phyloP scores from a whole-genome alignment of 2,888 invertebrate genomes.

The Drosophila lacicola region DNA sequence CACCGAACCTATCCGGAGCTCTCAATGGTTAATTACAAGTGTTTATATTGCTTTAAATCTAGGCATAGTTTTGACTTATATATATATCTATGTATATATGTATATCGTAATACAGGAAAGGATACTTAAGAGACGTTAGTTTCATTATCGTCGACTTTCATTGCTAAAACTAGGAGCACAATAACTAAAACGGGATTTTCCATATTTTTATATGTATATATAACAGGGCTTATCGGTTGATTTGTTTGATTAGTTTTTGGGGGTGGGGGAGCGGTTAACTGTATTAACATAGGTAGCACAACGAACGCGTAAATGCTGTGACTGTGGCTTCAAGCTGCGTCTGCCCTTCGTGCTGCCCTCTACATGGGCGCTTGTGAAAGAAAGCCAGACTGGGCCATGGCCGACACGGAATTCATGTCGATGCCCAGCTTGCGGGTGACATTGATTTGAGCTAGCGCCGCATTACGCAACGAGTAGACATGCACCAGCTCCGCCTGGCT shows the following conservation, averaged over 20 bases:
- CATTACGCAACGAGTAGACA: slow-evolving; percentile 94
- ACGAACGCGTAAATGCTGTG: slow-evolving; percentile 37
- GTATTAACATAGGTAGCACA: slow-evolving; percentile 29
- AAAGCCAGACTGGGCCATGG: slow-evolving; percentile 73
- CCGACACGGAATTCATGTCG: slow-evolving; percentile 85
- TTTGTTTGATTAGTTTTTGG: slow-evolving; percentile 8
- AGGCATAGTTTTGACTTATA: slow-evolving; percentile 28
- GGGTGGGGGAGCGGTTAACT: background rate
- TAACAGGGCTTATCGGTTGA: slow-evolving; percentile 50
- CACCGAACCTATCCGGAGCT: background rate
- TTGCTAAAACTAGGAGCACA: slow-evolving; percentile 58
- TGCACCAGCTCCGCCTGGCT: slow-evolving; percentile 96
- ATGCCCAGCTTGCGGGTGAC: slow-evolving; percentile 91
- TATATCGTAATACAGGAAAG: slow-evolving; percentile 26
- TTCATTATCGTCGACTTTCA: slow-evolving; percentile 29
- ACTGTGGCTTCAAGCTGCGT: background rate
- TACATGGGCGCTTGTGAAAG: slow-evolving; percentile 51
- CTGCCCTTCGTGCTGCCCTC: background rate
- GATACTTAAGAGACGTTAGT: slow-evolving; percentile 24
- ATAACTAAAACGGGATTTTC: slow-evolving; percentile 67
- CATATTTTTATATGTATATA: slow-evolving; percentile 41
- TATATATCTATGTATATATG: slow-evolving; percentile 11
- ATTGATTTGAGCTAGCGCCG: slow-evolving; percentile 94
- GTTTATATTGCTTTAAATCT: slow-evolving; percentile 32
- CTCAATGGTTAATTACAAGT: slow-evolving; percentile 21